phyloP scores from a whole-genome alignment of 1,140 invertebrate genomes.

The Nomia melanderi region DNA sequence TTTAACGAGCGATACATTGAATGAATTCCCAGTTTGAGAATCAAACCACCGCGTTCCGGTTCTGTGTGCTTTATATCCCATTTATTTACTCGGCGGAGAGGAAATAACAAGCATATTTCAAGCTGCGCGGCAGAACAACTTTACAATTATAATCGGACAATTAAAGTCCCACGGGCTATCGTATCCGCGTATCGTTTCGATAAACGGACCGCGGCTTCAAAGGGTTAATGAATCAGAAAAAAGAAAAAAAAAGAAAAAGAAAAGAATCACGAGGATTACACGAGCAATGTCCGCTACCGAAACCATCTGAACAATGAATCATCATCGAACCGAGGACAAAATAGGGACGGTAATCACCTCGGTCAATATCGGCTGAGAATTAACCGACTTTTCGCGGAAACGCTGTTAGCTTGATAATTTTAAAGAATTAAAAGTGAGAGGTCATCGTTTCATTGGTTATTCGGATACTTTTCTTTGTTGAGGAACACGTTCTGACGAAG shows the following conservation, averaged over 20 bases:
- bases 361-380: not conserved
- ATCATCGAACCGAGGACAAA: not conserved
- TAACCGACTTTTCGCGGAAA: not conserved
- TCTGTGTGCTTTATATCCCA: conserved; percentile 30
- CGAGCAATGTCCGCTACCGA: conserved; percentile 1
- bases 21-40: not conserved
- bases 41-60: conserved; percentile 7
- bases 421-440: not conserved
- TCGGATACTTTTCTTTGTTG: not conserved
- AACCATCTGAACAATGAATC: conserved; percentile 1
- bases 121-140: conserved; percentile 34
- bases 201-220: conserved; percentile 15
- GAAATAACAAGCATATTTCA: conserved; percentile 40
- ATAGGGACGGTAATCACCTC: not conserved
- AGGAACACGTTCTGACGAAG: too few relatives aligned
- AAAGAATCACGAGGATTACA: conserved; percentile 2
- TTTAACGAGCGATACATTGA: conserved; percentile 4
- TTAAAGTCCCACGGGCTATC: conserved; percentile 25
- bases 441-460: not conserved
- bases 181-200: conserved; percentile 7
- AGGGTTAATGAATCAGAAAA: conserved; percentile 27
- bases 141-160: conserved; percentile 47
- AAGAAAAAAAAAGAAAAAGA: too few relatives aligned
- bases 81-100: conserved; percentile 31
- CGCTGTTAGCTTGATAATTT: not conserved